phyloP scores from a whole-genome alignment of 2,888 invertebrate genomes.

The Rotaria socialis region DNA sequence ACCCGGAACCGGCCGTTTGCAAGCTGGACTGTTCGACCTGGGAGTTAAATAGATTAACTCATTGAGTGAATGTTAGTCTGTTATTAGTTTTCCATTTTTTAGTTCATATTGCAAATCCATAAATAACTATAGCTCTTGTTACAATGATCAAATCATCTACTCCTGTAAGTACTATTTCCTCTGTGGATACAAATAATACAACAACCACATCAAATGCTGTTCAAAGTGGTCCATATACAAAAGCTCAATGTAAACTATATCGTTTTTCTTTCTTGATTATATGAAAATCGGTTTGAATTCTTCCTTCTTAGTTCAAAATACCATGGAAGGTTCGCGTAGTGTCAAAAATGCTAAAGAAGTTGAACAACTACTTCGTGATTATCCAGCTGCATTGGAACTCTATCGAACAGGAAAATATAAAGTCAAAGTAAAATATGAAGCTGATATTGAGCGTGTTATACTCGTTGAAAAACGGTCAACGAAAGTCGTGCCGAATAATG shows the following conservation, averaged over 20 bases:
- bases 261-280: background rate
- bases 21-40: too few relatives aligned
- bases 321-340: constrained; percentile 15
- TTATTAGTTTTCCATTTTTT: background rate
- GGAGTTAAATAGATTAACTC: background rate
- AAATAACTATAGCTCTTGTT: background rate
- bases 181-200: background rate
- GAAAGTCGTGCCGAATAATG: background rate
- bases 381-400: constrained; percentile 18
- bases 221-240: constrained; percentile 28
- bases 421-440: constrained; percentile 28
- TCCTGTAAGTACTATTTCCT: background rate
- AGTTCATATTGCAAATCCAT: background rate
- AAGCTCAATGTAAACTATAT: constrained; percentile 25
- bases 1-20: too few relatives aligned
- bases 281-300: too few relatives aligned
- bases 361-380: constrained; percentile 7
- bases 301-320: background rate
- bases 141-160: background rate
- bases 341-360: constrained; percentile 5
- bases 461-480: constrained; percentile 23
- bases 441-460: constrained; percentile 30
- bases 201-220: background rate
- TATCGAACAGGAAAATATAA: constrained; percentile 27
- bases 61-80: too few relatives aligned